Percentiles rank a stretch among this genome's conserved stretches.
Evolutionary conservation across 1,140 invertebrate genomes (phyloP).

Genomic region (Ylistrum balloti): DNA sequence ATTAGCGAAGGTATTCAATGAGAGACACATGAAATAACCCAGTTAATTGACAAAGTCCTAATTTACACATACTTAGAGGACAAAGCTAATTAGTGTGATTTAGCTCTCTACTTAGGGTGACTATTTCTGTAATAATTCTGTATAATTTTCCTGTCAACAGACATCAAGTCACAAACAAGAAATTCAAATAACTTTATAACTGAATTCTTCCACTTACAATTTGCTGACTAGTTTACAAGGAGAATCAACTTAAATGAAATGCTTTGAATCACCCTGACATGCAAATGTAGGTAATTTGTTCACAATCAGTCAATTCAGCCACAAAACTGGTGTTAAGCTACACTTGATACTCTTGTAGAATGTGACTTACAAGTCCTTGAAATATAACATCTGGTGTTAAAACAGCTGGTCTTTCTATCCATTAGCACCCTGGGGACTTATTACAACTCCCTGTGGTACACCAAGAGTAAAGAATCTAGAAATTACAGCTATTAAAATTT

Average conservation of each 20-base stretch:
- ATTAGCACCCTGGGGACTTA: background rate
- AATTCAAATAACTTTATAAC: background rate
- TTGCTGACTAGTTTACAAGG: background rate
- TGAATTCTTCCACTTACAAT: background rate
- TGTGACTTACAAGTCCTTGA: background rate
- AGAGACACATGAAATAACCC: background rate
- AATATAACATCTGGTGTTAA: background rate
- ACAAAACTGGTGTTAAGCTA: background rate
- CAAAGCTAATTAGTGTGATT: background rate
- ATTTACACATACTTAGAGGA: background rate
- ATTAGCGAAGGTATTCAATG: background rate
- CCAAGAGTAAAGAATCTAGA: too few relatives aligned
- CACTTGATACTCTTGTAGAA: conserved; percentile 22
- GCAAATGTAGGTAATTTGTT: background rate
- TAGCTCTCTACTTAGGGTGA: background rate
- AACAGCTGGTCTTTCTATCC: background rate
- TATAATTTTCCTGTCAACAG: background rate
- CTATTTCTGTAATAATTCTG: background rate
- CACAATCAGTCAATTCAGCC: background rate
- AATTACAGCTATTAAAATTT: background rate
- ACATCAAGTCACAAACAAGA: background rate
- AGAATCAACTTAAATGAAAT: background rate
- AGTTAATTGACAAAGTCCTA: background rate
- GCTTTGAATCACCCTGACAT: background rate
- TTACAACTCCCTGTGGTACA: background rate